Conservation (phyloP, 2,797 vertebrate genomes). For the Arctocebus calabarensis region DNA sequence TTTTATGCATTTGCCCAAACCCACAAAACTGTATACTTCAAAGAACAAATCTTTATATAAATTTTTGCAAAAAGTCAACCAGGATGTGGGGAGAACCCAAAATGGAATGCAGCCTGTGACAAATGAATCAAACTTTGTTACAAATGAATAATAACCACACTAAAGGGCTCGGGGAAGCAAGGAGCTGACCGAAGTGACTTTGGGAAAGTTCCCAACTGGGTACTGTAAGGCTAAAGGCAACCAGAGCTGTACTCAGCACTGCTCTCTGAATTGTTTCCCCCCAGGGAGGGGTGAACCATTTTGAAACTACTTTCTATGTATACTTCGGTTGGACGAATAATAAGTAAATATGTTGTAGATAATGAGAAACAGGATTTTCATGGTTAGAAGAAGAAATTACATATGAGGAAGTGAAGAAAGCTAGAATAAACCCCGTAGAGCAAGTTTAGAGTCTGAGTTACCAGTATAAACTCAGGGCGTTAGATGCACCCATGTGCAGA, state of each 20-base stretch:
- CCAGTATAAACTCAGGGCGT: background rate
- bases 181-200: too few relatives aligned
- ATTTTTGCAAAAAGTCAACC: background rate
- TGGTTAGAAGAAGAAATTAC: background rate
- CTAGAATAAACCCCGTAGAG: background rate
- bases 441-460: background rate
- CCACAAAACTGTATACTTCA: background rate
- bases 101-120: background rate
- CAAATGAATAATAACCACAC: background rate
- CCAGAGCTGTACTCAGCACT: background rate
- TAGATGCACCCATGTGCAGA: background rate
- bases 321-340: background rate
- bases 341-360: background rate
- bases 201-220: background rate
- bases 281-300: background rate
- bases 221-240: background rate
- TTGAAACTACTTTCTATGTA: background rate
- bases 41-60: background rate
- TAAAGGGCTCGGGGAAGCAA: background rate
- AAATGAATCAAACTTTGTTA: background rate
- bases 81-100: background rate
- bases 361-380: background rate
- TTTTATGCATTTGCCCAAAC: background rate
- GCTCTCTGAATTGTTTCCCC: background rate
- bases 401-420: constrained; percentile 37